Evolutionary conservation across 2,113 vertebrate genomes (phyloP), one percentile per base, ranked within the genome.

Genomic region (Megatriorchis doriae): DNA sequence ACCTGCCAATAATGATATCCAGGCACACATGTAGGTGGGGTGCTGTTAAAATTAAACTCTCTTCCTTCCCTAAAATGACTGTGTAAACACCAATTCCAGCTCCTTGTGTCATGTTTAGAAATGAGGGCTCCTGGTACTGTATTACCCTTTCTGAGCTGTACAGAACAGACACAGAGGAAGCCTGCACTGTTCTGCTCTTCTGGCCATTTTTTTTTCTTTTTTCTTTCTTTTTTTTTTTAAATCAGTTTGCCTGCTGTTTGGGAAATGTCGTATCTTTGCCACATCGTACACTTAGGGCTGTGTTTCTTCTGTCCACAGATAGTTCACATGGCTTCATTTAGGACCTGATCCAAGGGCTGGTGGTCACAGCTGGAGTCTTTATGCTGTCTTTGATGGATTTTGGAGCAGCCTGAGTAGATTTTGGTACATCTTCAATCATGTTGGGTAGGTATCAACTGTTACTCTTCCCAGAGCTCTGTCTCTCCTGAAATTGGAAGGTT

Each of bases 21-120:
- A 96, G 92, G 75, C 92, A 50, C 47, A 71, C 3, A 4, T 80
- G 50, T 85, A 93, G 59, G 72, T 81, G 63, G 38, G 42, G 55
- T 86, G 72, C 72, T 93, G 38, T 36, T 70, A 68, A 96, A 93
- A 96, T 94, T 95, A 92, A 96, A 92, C 50, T 93, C 43, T 85
- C 74, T 93, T 95, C 73, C 81, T 85, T 80, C 59, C 23, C 61
- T 81, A 94, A 92, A 96, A 93, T 42, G 75, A 74, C 77, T 84
- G 56, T 91, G 82, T 96, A 96, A 97, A 96, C 92, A 96, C 92
- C 82, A 95, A 84, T 96, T 95, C 73, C 68, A 92, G 56, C 59
- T 96, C 74, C 92, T 56, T 48, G 75, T 81, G 62, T 88, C 82
- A 27, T 83, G 92, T 78, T 95, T 67, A 90, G 56, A 59, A 92